Evolutionary conservation across 2,797 vertebrate species (phyloP).

Genomic region (Microctenopoma lineatum): DNA sequence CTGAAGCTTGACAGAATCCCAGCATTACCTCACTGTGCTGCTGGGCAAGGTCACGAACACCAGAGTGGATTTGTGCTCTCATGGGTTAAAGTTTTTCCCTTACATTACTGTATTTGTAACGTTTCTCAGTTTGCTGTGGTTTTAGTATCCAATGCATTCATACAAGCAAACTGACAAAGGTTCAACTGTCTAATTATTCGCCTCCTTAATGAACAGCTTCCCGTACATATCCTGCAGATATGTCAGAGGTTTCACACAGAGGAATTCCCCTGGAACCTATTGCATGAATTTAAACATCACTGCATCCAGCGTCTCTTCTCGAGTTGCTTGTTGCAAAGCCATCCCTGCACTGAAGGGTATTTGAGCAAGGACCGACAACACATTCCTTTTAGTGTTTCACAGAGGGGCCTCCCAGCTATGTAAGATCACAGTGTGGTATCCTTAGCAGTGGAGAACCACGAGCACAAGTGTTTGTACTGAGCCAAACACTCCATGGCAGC

Average conservation of each 20-base stretch:
- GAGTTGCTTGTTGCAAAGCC: constrained; percentile 25
- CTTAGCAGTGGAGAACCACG: constrained; percentile 45
- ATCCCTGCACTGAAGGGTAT: constrained; percentile 42
- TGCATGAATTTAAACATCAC: constrained; percentile 38
- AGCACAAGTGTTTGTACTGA: constrained; percentile 51
- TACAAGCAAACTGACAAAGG: constrained; percentile 14
- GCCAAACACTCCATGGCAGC: constrained; percentile 43
- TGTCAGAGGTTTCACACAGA: background rate
- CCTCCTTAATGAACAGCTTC: constrained; percentile 5
- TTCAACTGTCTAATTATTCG: constrained; percentile 25
- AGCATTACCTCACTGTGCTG: constrained; percentile 63
- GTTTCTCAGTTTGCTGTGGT: constrained; percentile 1
- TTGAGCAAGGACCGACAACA: constrained; percentile 52
- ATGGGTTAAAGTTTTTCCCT: constrained; percentile 34
- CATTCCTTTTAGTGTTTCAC: constrained; percentile 47
- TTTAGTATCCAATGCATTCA: constrained; percentile 7
- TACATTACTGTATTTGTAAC: constrained; percentile 6
- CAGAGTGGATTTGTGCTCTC: constrained; percentile 29
- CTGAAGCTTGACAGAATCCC: constrained; percentile 64
- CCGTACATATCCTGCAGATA: constrained; percentile 17
- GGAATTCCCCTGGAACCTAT: constrained; percentile 34
- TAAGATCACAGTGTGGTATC: constrained; percentile 52
- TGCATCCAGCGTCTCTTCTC: constrained; percentile 17
- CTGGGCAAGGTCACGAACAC: constrained; percentile 67
- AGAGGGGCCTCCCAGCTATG: constrained; percentile 51